Evolutionary conservation across 2,888 invertebrate genomes (phyloP).

Genomic region (Polyommatus iphigenia): DNA sequence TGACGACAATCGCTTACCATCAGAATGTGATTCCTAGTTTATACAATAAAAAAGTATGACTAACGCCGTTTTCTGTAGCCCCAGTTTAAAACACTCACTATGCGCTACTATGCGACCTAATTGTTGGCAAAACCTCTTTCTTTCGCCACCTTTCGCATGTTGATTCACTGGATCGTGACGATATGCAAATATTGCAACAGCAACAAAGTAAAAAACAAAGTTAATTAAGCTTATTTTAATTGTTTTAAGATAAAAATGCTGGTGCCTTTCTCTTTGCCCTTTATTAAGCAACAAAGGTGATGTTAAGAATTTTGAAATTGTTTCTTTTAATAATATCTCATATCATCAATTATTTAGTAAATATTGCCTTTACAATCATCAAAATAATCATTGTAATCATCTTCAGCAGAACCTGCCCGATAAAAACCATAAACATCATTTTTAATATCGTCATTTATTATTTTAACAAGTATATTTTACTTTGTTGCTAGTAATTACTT

Average conservation of each 20-base stretch:
- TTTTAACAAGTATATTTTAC: not conserved
- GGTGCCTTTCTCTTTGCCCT: not conserved
- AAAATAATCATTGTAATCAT: not conserved
- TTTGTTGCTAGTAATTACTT: not conserved
- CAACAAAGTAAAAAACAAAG: not conserved
- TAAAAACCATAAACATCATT: not conserved
- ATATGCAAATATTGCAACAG: slow-evolving; percentile 9
- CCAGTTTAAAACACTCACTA: not conserved
- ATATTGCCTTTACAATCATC: not conserved
- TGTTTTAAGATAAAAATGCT: not conserved
- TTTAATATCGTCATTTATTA: not conserved
- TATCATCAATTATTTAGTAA: not conserved
- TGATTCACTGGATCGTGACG: not conserved
- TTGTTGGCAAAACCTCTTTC: not conserved
- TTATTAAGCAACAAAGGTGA: not conserved
- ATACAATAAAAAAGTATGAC: not conserved
- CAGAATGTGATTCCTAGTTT: too few species aligned
- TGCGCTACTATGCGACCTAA: not conserved
- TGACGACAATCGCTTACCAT: too few species aligned
- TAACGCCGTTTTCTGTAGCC: not conserved
- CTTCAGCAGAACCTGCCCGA: not conserved
- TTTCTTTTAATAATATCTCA: not conserved
- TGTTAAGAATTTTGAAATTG: not conserved
- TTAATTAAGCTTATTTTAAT: not conserved
- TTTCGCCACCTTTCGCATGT: not conserved